These are phyloP conservation scores for Sesia apiformis DNA, from an alignment of 2,888 invertebrate genomes.

Conservation along the genomic window DNA sequence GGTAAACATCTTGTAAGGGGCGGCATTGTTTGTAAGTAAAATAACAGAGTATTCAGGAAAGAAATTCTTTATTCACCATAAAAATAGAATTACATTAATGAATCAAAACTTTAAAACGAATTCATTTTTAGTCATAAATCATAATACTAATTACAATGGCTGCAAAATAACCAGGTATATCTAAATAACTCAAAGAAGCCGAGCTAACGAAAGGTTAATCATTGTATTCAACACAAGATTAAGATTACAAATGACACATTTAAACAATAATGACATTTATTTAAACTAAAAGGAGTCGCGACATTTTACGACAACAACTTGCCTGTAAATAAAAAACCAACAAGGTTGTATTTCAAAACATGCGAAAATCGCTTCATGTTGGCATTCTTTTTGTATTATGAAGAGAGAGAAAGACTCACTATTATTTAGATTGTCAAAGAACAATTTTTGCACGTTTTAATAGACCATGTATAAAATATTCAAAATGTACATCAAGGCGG, in stretches of 20 bases:
- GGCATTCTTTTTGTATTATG: too few species aligned
- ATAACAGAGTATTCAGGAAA: slow-evolving; percentile 2
- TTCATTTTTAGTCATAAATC: slow-evolving; percentile 40
- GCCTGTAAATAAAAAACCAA: neutral
- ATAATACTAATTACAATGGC: slow-evolving; percentile 22
- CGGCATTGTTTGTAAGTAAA: neutral
- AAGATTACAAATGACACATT: slow-evolving; percentile 1
- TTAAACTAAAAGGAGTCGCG: neutral
- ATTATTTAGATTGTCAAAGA: too few species aligned
- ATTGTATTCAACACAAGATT: slow-evolving; percentile 8
- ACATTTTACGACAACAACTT: neutral
- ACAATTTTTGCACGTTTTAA: neutral
- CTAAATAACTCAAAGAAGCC: slow-evolving; percentile 47
- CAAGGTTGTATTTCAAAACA: neutral
- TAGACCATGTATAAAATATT: neutral
- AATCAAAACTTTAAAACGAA: slow-evolving; percentile 33
- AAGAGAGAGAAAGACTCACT: too few species aligned
- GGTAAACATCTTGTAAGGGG: too few species aligned
- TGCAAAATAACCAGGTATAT: slow-evolving; percentile 17
- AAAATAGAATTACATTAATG: slow-evolving; percentile 36
- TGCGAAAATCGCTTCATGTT: too few species aligned
- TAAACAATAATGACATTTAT: neutral
- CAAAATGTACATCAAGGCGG: neutral
- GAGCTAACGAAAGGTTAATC: slow-evolving; percentile 55
- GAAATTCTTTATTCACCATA: slow-evolving; percentile 39